A percentile compares a stretch with the other conserved stretches of the same genome.
Evolutionary conservation across 2,113 vertebrate species (phyloP).

Genomic region (Nothocercus julius): DNA sequence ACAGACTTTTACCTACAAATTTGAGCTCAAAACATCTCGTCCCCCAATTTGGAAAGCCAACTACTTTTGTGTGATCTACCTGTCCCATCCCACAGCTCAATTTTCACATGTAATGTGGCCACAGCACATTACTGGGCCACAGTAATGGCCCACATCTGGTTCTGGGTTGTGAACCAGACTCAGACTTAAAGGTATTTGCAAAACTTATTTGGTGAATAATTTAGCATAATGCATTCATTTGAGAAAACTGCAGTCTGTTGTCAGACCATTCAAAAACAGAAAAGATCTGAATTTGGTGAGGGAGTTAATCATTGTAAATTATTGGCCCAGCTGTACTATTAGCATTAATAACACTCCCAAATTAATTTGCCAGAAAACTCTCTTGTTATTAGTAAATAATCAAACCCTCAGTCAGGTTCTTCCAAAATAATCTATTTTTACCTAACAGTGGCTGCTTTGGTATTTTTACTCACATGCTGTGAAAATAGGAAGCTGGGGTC

Average conservation of each 20-base stretch:
- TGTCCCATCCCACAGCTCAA: neutral
- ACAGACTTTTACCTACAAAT: neutral
- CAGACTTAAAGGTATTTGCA: neutral
- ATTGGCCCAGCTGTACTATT: neutral
- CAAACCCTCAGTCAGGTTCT: neutral
- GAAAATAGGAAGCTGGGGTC: neutral
- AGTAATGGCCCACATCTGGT: too few species aligned
- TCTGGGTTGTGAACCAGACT: neutral
- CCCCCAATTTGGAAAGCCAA: neutral
- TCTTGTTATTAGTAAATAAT: neutral
- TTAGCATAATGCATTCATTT: neutral
- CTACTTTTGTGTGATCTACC: rapidly evolving
- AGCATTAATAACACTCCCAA: neutral
- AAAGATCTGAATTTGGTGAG: neutral
- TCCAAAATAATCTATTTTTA: neutral
- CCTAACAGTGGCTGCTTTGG: neutral
- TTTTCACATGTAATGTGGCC: rapidly evolving
- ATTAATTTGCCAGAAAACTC: constrained; percentile 28
- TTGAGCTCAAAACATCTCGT: neutral
- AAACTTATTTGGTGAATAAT: neutral
- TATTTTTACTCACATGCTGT: neutral
- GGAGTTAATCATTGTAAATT: neutral
- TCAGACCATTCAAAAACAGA: neutral
- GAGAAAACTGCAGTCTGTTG: neutral
- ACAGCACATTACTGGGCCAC: too few species aligned